Percentiles rank a stretch among this genome's conserved stretches.
phyloP scores from a whole-genome alignment of 1,140 invertebrate species.

The Uloborus diversus region DNA sequence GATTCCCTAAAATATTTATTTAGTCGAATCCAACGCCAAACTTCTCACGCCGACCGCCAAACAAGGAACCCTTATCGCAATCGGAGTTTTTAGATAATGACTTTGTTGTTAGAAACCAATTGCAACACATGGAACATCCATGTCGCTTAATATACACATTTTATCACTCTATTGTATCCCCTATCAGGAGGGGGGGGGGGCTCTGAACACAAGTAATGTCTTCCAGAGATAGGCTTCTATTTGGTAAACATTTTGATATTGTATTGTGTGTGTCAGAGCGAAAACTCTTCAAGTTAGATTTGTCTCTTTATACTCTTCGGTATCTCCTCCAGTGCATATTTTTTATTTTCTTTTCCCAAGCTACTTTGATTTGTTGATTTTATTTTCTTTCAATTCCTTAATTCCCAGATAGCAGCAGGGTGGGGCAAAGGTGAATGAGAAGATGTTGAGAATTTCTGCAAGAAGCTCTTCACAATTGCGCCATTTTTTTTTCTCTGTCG shows the following conservation, averaged over 20 bases:
- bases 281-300: constrained; percentile 17
- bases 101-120: constrained; percentile 31
- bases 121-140: constrained; percentile 22
- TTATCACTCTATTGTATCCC: constrained; percentile 31
- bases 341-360: background rate
- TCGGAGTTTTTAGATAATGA: constrained; percentile 2
- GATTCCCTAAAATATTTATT: constrained; percentile 46
- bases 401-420: background rate
- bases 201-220: constrained; percentile 26
- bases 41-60: constrained; percentile 37
- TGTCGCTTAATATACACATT: constrained; percentile 26
- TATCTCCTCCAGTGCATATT: background rate
- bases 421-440: constrained; percentile 6
- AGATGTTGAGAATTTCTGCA: background rate
- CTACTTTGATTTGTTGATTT: background rate
- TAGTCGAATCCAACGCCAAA: constrained; percentile 27
- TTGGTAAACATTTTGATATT: constrained; percentile 47
- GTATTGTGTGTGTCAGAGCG: constrained; percentile 26
- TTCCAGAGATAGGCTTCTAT: constrained; percentile 1
- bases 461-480: constrained; percentile 12
- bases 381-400: background rate
- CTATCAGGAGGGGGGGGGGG: background rate
- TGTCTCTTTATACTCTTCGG: background rate
- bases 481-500: background rate
- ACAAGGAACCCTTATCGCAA: background rate